Evolutionary conservation across 2,888 invertebrate genomes (phyloP), one percentile per base, ranked within the genome.

Genomic region (Lithophane ornitopus): DNA sequence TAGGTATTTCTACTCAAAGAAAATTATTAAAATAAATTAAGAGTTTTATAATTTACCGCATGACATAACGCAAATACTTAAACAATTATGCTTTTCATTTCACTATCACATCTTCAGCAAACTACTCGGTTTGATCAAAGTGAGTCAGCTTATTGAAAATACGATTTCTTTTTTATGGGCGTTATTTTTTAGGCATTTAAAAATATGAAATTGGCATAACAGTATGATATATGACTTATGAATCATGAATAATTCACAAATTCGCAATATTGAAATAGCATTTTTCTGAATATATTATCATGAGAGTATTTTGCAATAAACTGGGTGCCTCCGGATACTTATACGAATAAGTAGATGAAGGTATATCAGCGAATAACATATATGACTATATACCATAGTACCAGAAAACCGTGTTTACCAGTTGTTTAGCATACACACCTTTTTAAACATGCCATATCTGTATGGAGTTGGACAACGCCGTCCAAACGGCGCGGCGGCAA

Each of bases 131-230:
- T 26, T 39, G 2, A 14, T 59, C n/a, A 54, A 65, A 44, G 39
- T 76, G 65, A 69, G 12, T 61, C 54, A 49, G 56, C 26, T 67
- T 41, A 49, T 62, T 70, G 26, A 52, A 28, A 58, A 28, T 44
- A 34, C 69, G 70, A 70, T 82, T 82, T 82, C 77, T 67, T 77
- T 70, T 77, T 26, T 0, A 44, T 44, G 3, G 34, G 19, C n/a
- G 34, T 22, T 16, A 41, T 41, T 56, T 16, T 56, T 14, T 34
- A 41, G 16, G 14, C 11, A 65, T 68, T 58, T 12, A 34, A 54
- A 80, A 59, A 56, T 65, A 68, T 44, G 46, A 54, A 59, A 72
- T 34, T 56, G 8, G 34, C n/a, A 14, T 67, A 80, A 22, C 22
- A 46, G 44, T 8, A 46, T 46, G 12, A 12, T 56, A 49, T 41